Evolutionary conservation across 2,888 invertebrate genomes (phyloP).

Genomic region (Xestoiulus laeticollis): DNA sequence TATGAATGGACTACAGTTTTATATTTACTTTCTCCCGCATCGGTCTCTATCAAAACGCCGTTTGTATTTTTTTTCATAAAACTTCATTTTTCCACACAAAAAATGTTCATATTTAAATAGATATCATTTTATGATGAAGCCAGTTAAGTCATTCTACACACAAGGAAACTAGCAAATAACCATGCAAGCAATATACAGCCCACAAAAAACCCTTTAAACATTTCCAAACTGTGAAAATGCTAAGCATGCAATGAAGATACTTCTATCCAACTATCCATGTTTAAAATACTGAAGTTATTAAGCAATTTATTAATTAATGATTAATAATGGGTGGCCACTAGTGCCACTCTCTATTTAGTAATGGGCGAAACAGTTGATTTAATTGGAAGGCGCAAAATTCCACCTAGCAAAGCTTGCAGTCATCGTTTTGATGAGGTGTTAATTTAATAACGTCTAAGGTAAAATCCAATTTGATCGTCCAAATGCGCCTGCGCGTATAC

Average conservation of each 20-base stretch:
- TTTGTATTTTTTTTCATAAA: neutral
- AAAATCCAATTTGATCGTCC: neutral
- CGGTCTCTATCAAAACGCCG: neutral
- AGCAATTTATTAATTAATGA: too few species aligned
- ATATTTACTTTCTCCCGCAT: neutral
- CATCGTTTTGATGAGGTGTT: neutral
- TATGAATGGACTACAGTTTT: constrained; percentile 6
- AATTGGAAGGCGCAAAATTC: neutral
- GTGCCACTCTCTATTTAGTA: too few species aligned
- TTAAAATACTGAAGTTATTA: too few species aligned
- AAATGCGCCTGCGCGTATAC: neutral
- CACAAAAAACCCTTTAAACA: too few species aligned
- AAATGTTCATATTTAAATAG: neutral
- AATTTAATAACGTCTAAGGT: neutral
- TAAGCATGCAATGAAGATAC: too few species aligned
- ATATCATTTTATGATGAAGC: neutral
- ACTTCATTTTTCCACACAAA: neutral
- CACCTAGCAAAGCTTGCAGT: neutral
- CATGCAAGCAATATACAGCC: too few species aligned
- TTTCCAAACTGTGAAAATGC: too few species aligned
- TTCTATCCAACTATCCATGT: too few species aligned
- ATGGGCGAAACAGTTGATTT: too few species aligned
- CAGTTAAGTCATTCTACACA: too few species aligned
- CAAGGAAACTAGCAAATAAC: too few species aligned
- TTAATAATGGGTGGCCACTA: too few species aligned